Conservation (phyloP, 2,113 vertebrate species). For the Saguinus midas region DNA sequence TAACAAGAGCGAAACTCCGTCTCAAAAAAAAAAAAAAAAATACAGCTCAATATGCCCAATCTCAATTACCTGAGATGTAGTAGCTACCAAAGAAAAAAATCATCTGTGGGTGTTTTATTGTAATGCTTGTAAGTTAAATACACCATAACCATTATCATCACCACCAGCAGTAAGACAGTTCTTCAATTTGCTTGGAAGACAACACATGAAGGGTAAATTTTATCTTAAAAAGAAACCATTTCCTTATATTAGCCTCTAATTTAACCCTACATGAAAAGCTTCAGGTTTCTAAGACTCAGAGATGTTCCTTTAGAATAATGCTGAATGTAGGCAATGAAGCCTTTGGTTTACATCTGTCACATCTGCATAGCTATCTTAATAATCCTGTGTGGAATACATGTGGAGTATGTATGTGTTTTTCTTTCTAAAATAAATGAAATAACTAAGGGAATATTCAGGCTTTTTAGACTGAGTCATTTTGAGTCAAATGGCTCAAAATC, state of each 20-base stretch:
- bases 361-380: not conserved
- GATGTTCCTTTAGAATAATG: not conserved
- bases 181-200: not conserved
- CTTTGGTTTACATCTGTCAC: not conserved
- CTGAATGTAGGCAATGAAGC: not conserved
- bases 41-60: not conserved
- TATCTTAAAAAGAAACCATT: not conserved
- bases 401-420: not conserved
- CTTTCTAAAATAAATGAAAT: not conserved
- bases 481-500: not conserved
- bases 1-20: too few relatives aligned
- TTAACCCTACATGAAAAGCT: slow-evolving; percentile 4
- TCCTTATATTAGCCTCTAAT: not conserved
- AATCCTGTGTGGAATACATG: not conserved
- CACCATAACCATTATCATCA: not conserved
- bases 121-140: not conserved
- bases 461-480: not conserved
- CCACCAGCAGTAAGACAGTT: not conserved
- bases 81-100: not conserved
- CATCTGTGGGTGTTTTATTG: not conserved
- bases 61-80: not conserved
- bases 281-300: not conserved
- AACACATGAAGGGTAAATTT: not conserved
- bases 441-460: not conserved
- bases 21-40: not conserved